phyloP scores from a whole-genome alignment of 2,797 vertebrate genomes.

The Melanotaenia boesemani region DNA sequence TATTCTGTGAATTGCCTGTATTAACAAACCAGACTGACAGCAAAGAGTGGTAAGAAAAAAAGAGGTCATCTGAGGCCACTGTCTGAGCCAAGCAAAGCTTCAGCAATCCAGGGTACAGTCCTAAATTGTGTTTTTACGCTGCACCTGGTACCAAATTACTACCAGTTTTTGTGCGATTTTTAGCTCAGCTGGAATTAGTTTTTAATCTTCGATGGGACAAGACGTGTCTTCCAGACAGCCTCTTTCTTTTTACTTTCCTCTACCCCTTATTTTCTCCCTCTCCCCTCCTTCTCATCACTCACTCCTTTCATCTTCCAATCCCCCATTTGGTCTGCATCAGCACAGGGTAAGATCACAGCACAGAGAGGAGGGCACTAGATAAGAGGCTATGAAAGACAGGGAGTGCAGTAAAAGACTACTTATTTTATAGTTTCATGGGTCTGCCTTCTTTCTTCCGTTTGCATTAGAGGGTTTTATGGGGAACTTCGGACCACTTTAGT shows the following conservation, averaged over 20 bases:
- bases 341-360: slow-evolving; percentile 63
- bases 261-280: slow-evolving; percentile 21
- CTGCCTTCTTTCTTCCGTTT: slow-evolving; percentile 55
- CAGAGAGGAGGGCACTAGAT: slow-evolving; percentile 59
- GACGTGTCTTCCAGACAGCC: slow-evolving; percentile 55
- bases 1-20: background rate
- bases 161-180: slow-evolving; percentile 23
- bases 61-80: slow-evolving; percentile 3
- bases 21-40: background rate
- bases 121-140: slow-evolving; percentile 12
- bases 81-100: slow-evolving; percentile 5
- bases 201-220: slow-evolving; percentile 50
- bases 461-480: slow-evolving; percentile 61
- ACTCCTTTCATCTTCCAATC: slow-evolving; percentile 68
- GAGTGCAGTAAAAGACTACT: slow-evolving; percentile 58
- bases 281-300: slow-evolving; percentile 54
- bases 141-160: slow-evolving; percentile 15
- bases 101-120: slow-evolving; percentile 12
- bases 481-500: slow-evolving; percentile 30
- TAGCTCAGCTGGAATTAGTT: slow-evolving; percentile 44
- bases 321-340: slow-evolving; percentile 79
- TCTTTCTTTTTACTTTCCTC: slow-evolving; percentile 42
- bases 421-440: slow-evolving; percentile 65
- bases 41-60: background rate
- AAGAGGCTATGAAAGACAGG: slow-evolving; percentile 63